Conservation (phyloP, 2,888 invertebrate species). For the Notocelia uddmanniana region DNA sequence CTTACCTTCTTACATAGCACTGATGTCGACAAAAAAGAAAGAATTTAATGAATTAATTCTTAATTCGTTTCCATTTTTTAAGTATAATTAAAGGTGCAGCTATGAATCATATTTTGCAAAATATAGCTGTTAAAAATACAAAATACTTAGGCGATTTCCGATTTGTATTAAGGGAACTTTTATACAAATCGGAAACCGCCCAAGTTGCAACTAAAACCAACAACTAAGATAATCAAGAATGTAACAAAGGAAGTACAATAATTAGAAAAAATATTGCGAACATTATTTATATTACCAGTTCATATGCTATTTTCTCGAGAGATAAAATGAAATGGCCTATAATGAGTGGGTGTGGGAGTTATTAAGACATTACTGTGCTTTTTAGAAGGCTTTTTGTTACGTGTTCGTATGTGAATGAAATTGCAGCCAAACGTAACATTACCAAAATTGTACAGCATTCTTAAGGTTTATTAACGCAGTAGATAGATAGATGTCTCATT, state of each 20-base stretch:
- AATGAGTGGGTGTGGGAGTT: slow-evolving; percentile 23
- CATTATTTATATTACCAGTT: slow-evolving; percentile 27
- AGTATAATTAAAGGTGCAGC: neutral
- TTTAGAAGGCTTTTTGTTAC: slow-evolving; percentile 16
- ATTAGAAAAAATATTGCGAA: neutral
- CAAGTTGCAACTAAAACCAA: neutral
- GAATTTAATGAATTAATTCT: no score
- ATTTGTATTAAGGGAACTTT: no score
- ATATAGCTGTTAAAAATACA: neutral
- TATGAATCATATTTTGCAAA: neutral
- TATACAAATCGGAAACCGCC: neutral
- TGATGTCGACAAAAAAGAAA: no score
- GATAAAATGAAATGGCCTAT: slow-evolving; percentile 30
- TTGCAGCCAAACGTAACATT: neutral
- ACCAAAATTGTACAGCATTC: neutral
- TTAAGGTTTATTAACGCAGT: no score
- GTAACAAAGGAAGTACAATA: neutral
- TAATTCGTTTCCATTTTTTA: neutral
- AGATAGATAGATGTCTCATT: no score
- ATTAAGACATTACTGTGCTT: slow-evolving; percentile 32
- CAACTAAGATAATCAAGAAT: neutral
- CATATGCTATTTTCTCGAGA: slow-evolving; percentile 8
- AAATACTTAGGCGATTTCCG: no score
- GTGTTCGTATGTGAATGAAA: slow-evolving; percentile 13
- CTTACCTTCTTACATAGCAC: no score